These are phyloP conservation scores for Macroramphosus scolopax DNA, from an alignment of 2,797 vertebrate genomes.

Conservation along the genomic window DNA sequence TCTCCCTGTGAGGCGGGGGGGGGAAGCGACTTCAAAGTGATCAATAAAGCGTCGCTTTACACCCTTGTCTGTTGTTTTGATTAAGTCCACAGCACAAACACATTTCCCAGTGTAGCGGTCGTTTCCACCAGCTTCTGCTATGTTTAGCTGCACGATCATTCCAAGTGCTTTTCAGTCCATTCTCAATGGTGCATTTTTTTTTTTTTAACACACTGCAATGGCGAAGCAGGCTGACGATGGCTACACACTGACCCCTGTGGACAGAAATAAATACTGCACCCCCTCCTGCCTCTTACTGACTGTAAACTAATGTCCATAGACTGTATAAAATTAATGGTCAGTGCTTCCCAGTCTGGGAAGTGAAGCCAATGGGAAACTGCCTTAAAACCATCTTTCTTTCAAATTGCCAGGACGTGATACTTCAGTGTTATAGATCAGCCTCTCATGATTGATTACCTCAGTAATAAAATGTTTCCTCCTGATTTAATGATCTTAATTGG, in stretches of 20 bases:
- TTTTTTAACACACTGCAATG: no score
- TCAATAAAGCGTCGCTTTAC: conserved; percentile 33
- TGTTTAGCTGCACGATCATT: conserved; percentile 40
- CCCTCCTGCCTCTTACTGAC: not conserved
- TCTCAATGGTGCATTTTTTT: no score
- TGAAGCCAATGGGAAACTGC: no score
- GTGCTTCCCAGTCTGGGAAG: no score
- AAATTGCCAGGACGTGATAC: no score
- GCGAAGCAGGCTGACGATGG: not conserved
- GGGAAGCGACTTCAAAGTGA: conserved; percentile 24
- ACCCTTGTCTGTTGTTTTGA: conserved; percentile 23
- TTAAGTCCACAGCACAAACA: conserved; percentile 24
- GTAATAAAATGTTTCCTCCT: no score
- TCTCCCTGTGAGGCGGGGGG: not conserved
- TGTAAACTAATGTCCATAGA: no score
- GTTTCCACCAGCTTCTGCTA: conserved; percentile 40
- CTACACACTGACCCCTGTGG: conserved; percentile 66
- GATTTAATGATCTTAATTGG: no score
- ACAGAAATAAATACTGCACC: conserved; percentile 8
- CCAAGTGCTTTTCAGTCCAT: conserved; percentile 28
- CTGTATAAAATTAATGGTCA: no score
- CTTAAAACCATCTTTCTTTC: no score
- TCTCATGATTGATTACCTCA: no score
- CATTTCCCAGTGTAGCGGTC: conserved; percentile 19
- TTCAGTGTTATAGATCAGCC: no score